Percentiles rank a stretch among this genome's conserved stretches.
Conservation (phyloP, 2,797 vertebrate species). For the Epinephelus malabaricus region DNA sequence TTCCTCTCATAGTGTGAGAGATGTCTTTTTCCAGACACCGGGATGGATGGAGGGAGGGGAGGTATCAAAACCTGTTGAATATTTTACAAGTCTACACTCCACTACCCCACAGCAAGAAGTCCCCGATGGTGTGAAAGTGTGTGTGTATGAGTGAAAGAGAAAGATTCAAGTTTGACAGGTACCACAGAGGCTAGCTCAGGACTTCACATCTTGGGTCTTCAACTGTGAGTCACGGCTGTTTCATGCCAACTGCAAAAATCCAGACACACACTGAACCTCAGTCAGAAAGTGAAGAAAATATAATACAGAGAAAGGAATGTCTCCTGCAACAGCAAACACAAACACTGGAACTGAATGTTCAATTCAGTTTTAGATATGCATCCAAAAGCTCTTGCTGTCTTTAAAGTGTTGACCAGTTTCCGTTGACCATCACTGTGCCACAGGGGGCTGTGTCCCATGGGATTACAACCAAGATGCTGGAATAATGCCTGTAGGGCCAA, state of each 20-base stretch:
- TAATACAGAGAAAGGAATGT: conserved; percentile 12
- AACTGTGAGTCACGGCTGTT: conserved; percentile 59
- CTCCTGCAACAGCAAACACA: conserved; percentile 34
- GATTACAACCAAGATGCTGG: neutral
- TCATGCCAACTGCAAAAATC: conserved; percentile 54
- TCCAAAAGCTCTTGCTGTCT: conserved; percentile 11
- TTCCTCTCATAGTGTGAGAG: conserved; percentile 46
- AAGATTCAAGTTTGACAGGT: conserved; percentile 67
- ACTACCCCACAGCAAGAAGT: conserved; percentile 66
- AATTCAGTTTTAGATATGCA: conserved; percentile 27
- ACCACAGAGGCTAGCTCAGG: conserved; percentile 61
- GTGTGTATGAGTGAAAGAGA: conserved; percentile 24
- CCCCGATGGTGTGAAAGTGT: conserved; percentile 49
- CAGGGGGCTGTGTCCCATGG: neutral
- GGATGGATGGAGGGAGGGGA: conserved; percentile 46
- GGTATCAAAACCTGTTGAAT: conserved; percentile 75
- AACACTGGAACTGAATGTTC: conserved; percentile 37
- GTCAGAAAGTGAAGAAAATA: conserved; percentile 36
- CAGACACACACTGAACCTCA: conserved; percentile 38
- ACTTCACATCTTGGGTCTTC: conserved; percentile 61
- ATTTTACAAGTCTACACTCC: conserved; percentile 69
- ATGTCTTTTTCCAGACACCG: conserved; percentile 59
- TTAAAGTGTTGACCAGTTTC: neutral
- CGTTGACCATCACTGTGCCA: neutral
- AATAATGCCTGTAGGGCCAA: neutral